These are phyloP conservation scores for Schizotus pectinicornis DNA, from an alignment of 2,888 invertebrate species.

Conservation along the genomic window DNA sequence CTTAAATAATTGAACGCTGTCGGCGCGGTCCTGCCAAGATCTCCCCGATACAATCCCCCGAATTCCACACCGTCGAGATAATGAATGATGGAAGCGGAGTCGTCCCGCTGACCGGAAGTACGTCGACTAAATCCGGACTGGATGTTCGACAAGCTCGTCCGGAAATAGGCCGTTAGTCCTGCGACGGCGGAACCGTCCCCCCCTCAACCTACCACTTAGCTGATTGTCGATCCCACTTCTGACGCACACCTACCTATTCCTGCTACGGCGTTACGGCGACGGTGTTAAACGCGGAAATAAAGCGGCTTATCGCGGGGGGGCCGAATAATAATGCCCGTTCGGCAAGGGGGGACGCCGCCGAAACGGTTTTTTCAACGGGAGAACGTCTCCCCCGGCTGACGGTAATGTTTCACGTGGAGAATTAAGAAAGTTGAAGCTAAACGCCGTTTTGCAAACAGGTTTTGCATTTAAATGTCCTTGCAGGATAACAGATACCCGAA, in stretches of 20 bases:
- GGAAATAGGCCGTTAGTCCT: constrained; percentile 53
- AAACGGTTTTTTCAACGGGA: no score
- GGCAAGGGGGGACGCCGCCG: no score
- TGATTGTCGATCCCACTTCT: constrained; percentile 20
- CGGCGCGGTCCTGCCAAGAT: not conserved
- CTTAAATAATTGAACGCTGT: constrained; percentile 12
- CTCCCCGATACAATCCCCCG: constrained; percentile 1
- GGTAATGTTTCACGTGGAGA: constrained; percentile 31
- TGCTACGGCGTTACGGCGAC: no score
- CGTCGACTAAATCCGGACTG: constrained; percentile 46
- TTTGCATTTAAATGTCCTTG: constrained; percentile 46
- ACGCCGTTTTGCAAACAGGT: constrained; percentile 39
- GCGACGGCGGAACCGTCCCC: constrained; percentile 46
- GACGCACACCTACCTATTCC: no score
- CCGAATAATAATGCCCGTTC: no score
- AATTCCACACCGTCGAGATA: constrained; percentile 25
- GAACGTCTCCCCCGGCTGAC: no score
- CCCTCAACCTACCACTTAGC: constrained; percentile 41
- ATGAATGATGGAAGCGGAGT: constrained; percentile 37
- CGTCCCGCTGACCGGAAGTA: constrained; percentile 43
- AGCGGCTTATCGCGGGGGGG: no score
- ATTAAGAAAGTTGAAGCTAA: constrained; percentile 46
- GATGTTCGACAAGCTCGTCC: constrained; percentile 42
- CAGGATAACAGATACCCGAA: constrained; percentile 35
- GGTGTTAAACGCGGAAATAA: no score